Conservation (phyloP, 2,888 invertebrate species). For the Scelioninae gen. 2 region DNA sequence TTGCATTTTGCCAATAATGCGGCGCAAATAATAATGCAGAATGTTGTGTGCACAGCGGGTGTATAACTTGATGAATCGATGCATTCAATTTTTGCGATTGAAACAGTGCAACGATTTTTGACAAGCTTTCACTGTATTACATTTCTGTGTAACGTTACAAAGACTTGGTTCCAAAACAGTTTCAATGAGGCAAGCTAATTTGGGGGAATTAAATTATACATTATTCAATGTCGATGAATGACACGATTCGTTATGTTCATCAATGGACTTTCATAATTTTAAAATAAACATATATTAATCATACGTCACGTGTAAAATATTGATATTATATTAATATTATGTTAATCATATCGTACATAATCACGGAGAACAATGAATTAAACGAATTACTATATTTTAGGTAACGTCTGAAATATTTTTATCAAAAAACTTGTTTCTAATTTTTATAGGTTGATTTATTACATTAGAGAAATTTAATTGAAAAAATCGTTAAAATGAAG, state of each 20-base stretch:
- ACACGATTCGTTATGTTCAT: neutral
- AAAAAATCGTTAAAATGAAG: constrained; percentile 4
- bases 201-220: neutral
- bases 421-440: too few species aligned
- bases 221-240: neutral
- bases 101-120: constrained; percentile 19
- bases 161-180: neutral
- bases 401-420: too few species aligned
- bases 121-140: constrained; percentile 16
- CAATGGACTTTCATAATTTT: neutral
- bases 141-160: constrained; percentile 13
- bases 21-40: constrained; percentile 25
- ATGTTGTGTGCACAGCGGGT: constrained; percentile 14
- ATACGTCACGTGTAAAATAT: too few species aligned
- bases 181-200: neutral
- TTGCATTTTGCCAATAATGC: constrained; percentile 33
- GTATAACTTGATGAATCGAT: constrained; percentile 26
- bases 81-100: constrained; percentile 32
- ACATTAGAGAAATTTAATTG: neutral
- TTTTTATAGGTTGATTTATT: too few species aligned
- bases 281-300: neutral
- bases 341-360: too few species aligned
- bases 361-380: too few species aligned
- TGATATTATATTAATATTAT: too few species aligned
- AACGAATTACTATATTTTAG: too few species aligned